These are phyloP conservation scores for Mechanitis messenoides DNA, from an alignment of 2,888 invertebrate genomes.

Conservation along the genomic window DNA sequence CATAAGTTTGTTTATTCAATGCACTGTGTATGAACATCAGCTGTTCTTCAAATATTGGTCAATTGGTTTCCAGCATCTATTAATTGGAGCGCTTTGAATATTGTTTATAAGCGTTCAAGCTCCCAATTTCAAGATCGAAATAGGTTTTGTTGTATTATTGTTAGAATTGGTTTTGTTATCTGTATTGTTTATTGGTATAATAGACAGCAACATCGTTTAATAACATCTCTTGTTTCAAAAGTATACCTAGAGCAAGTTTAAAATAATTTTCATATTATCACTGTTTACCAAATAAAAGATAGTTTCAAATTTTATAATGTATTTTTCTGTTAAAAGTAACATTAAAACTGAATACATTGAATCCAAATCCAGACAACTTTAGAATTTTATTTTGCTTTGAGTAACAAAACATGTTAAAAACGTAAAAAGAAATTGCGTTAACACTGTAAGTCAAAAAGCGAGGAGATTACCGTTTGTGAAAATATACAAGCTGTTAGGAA, in stretches of 20 bases:
- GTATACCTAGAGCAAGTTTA: no score
- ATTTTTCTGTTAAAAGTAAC: no score
- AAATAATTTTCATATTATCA: no score
- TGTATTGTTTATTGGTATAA: background rate
- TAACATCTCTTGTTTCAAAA: no score
- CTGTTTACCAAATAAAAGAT: no score
- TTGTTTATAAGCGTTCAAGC: slow-evolving; percentile 40
- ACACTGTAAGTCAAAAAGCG: slow-evolving; percentile 13
- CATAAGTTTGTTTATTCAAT: slow-evolving; percentile 43
- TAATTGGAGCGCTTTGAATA: slow-evolving; percentile 54
- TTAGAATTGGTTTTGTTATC: background rate
- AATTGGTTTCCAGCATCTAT: slow-evolving; percentile 54
- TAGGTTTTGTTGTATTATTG: slow-evolving; percentile 14
- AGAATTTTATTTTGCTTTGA: slow-evolving; percentile 11
- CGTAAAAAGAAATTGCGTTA: slow-evolving; percentile 15
- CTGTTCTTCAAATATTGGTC: slow-evolving; percentile 34
- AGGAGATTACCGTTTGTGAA: slow-evolving; percentile 11
- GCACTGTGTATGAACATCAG: slow-evolving; percentile 32
- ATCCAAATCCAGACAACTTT: background rate
- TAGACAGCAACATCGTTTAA: no score
- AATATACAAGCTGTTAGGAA: slow-evolving; percentile 16
- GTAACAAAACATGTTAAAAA: slow-evolving; percentile 13
- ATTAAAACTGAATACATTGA: no score
- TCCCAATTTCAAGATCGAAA: slow-evolving; percentile 26
- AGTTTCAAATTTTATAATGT: no score